Conservation (phyloP, 2,797 vertebrate genomes). For the Gymnoscopelus microlampas region DNA sequence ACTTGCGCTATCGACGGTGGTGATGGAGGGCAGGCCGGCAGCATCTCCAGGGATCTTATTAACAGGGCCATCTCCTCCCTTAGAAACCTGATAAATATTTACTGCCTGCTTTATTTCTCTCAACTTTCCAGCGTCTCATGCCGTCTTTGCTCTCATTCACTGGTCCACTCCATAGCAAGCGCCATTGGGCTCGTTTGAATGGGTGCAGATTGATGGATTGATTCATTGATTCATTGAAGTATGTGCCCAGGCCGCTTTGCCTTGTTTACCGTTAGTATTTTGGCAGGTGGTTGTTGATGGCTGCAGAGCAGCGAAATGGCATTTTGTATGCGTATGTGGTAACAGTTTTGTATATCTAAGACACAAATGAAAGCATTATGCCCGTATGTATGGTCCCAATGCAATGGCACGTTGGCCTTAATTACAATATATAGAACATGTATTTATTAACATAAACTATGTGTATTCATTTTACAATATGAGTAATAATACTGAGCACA, state of each 20-base stretch:
- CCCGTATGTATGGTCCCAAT: slow-evolving; percentile 27
- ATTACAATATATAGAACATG: slow-evolving; percentile 6
- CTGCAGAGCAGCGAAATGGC: neutral
- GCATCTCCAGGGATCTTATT: slow-evolving; percentile 68
- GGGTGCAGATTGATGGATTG: neutral
- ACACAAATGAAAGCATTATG: slow-evolving; percentile 4
- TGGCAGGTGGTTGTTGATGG: slow-evolving; percentile 1
- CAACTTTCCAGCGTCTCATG: slow-evolving; percentile 25
- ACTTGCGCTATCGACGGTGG: slow-evolving; percentile 59
- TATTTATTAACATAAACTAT: too few relatives aligned
- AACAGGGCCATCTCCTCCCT: slow-evolving; percentile 44
- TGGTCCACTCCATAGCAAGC: neutral
- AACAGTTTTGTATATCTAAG: neutral
- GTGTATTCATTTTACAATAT: too few relatives aligned
- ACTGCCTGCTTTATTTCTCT: slow-evolving; percentile 25
- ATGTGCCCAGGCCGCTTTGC: neutral
- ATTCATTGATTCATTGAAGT: slow-evolving; percentile 9
- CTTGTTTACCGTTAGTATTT: slow-evolving; percentile 2
- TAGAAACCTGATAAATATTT: slow-evolving; percentile 60
- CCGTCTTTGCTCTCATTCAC: slow-evolving; percentile 1
- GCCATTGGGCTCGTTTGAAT: neutral
- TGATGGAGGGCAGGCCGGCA: slow-evolving; percentile 56
- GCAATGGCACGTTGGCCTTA: slow-evolving; percentile 52
- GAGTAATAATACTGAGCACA: too few relatives aligned
- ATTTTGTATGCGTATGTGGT: neutral